Evolutionary conservation across 2,797 vertebrate species (phyloP).

Genomic region (Gymnothorax reevesii): DNA sequence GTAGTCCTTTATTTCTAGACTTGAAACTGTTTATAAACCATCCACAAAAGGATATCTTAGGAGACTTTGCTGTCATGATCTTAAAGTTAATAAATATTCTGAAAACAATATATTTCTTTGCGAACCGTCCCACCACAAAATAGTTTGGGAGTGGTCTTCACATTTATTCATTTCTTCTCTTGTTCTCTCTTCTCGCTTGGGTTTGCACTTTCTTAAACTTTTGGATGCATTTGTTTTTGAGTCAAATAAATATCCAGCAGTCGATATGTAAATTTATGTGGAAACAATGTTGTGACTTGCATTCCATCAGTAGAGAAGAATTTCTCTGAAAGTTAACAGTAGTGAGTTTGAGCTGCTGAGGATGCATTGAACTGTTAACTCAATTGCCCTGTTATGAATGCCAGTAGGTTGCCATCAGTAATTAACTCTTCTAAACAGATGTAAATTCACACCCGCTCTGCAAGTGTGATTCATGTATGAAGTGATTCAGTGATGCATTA

Average conservation of each 20-base stretch:
- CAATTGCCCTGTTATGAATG: conserved; percentile 6
- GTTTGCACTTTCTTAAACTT: neutral
- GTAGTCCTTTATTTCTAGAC: neutral
- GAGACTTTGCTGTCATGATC: neutral
- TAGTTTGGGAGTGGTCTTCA: neutral
- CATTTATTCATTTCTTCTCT: neutral
- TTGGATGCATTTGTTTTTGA: neutral
- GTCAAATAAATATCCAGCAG: neutral
- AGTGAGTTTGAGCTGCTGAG: neutral
- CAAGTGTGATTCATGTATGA: neutral
- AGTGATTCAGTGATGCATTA: neutral
- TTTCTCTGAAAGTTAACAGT: neutral
- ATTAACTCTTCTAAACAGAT: neutral
- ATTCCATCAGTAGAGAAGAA: neutral
- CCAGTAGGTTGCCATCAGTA: neutral
- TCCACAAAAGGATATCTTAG: neutral
- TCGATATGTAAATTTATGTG: neutral
- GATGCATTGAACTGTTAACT: conserved; percentile 6
- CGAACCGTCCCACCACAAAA: neutral
- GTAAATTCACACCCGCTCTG: neutral
- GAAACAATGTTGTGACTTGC: neutral
- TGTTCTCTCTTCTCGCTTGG: neutral
- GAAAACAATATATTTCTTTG: neutral
- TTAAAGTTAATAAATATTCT: no score
- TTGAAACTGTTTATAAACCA: neutral